Conservation (phyloP, 1,140 invertebrate genomes). For the Mizuhopecten yessoensis region DNA sequence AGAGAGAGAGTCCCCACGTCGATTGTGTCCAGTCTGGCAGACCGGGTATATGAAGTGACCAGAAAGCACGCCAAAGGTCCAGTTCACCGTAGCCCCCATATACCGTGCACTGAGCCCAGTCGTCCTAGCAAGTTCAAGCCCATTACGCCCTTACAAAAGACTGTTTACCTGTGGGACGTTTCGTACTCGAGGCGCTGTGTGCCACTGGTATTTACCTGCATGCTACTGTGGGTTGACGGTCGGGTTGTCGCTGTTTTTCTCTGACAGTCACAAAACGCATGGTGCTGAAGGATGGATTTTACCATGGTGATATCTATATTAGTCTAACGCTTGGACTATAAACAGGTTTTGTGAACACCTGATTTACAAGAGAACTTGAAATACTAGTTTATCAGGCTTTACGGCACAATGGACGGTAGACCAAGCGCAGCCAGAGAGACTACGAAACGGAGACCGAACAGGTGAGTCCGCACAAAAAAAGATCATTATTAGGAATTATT, state of each 20-base stretch:
- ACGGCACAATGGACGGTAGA: neutral
- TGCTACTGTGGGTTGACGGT: constrained; percentile 15
- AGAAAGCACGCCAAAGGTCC: neutral
- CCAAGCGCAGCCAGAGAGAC: constrained; percentile 6
- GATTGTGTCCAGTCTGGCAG: neutral
- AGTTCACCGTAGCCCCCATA: neutral
- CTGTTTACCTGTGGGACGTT: constrained; percentile 25
- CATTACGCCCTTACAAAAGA: neutral
- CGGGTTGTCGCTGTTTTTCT: neutral
- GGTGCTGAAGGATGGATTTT: constrained; percentile 31
- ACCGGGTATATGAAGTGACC: neutral
- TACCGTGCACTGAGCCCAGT: neutral
- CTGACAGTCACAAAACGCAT: neutral
- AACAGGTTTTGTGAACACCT: constrained; percentile 8
- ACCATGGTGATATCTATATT: neutral
- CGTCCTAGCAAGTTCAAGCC: constrained; percentile 1
- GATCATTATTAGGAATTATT: neutral
- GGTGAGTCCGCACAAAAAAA: neutral
- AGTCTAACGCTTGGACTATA: neutral
- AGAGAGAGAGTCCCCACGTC: neutral
- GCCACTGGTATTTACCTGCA: constrained; percentile 37
- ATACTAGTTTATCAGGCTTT: constrained; percentile 2
- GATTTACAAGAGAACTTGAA: constrained; percentile 18
- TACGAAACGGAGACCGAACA: neutral
- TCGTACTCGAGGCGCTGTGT: neutral